Evolutionary conservation across 1,140 invertebrate genomes (phyloP), one percentile per base, ranked within the genome.

Genomic region (Chelonus insularis): DNA sequence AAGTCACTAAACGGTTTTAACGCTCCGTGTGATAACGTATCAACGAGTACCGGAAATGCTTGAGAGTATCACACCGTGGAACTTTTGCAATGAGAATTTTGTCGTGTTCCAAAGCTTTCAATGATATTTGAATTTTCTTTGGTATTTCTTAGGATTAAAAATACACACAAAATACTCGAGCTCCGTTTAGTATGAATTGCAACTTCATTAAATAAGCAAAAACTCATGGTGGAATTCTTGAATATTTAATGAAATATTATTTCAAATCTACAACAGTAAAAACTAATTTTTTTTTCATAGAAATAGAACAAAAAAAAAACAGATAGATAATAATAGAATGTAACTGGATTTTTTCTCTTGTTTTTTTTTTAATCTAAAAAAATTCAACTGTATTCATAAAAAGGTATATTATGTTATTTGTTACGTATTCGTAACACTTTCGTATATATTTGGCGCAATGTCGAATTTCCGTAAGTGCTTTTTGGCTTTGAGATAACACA

Each of bases 401-500:
- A 43, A 39, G n/a, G 14, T 16, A 34, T 3, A 18, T 16, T 37
- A 39, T 39, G 7, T 55, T 55, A 48, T 23, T 23, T 23, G 4
- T 4, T 5, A 48, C 39, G 34, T 55, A 18, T 55, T 21, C 2
- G 11, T 37, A 21, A 16, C 14, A 55, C 34, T 29, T 29, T 39
- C 6, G 14, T 21, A 16, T n/a, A 55, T 29, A 55, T 37, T 55
- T 55, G 52, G 52, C 34, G 14, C 52, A 36, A 43, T 55, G 47
- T 62, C 52, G 60, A 45, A 62, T 62, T 57, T 57, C 16, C 34
- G 29, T 43, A 56, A 41, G 48, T 45, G 34, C 52, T 48, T 52
- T 62, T 52, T 62, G 59, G 34, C 59, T 47, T 43, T 21, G 21
- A 21, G 39, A 57, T 62, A 62, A 48, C 39, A 39, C 23, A 48